Evolutionary conservation across 2,797 vertebrate species (phyloP).

Genomic region (Acrossocheilus fasciatus): DNA sequence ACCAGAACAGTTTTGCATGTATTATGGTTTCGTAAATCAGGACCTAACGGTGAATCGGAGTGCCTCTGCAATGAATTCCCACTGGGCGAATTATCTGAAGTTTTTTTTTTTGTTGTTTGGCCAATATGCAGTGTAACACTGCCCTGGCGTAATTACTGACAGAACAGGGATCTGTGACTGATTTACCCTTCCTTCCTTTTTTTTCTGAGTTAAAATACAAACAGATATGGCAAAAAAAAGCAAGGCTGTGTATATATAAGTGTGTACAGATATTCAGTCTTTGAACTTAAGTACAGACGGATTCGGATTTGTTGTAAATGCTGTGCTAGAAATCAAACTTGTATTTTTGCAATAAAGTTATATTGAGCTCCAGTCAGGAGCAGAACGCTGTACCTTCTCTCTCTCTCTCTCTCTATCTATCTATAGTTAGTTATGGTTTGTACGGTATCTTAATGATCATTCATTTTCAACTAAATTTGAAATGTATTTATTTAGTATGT

Average conservation of each 20-base stretch:
- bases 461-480: not conserved
- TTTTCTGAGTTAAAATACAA: constrained; percentile 47
- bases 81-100: not conserved
- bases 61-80: constrained; percentile 39
- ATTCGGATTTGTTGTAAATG: constrained; percentile 68
- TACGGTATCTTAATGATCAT: not conserved
- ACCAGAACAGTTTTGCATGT: constrained; percentile 13
- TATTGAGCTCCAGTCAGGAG: constrained; percentile 62
- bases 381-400: constrained; percentile 35
- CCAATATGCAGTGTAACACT: constrained; percentile 58
- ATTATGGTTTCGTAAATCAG: constrained; percentile 23
- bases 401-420: too few relatives aligned
- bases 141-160: constrained; percentile 51
- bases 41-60: constrained; percentile 15
- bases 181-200: constrained; percentile 10
- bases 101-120: constrained; percentile 18
- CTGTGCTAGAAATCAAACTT: constrained; percentile 69
- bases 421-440: not conserved
- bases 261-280: constrained; percentile 61
- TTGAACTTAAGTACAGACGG: constrained; percentile 47
- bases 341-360: constrained; percentile 79
- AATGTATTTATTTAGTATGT: not conserved
- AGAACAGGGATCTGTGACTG: constrained; percentile 48
- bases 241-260: constrained; percentile 45
- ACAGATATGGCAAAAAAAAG: constrained; percentile 52